These are phyloP conservation scores for Cyprinella venusta DNA, from an alignment of 2,797 vertebrate species.

Conservation along the genomic window DNA sequence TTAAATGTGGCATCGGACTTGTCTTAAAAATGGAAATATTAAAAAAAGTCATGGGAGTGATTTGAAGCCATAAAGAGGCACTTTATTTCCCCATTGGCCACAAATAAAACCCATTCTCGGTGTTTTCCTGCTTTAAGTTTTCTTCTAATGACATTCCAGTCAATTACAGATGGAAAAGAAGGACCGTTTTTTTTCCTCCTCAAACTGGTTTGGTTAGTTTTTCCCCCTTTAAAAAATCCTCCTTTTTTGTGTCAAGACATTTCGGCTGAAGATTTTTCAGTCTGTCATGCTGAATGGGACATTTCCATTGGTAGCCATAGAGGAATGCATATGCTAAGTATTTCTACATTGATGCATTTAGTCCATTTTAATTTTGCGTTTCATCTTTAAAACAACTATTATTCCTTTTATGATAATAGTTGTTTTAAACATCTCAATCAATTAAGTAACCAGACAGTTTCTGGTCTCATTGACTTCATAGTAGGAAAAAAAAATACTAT, in stretches of 20 bases:
- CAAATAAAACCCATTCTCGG: not conserved
- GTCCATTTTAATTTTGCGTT: not conserved
- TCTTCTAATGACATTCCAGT: not conserved
- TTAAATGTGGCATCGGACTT: not conserved
- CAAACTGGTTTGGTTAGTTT: not conserved
- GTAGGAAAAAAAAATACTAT: too few relatives aligned
- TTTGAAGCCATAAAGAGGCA: not conserved
- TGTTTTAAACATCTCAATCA: too few relatives aligned
- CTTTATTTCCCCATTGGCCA: not conserved
- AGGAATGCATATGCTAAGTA: constrained; percentile 6
- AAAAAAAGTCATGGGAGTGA: not conserved
- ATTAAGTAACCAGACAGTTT: too few relatives aligned
- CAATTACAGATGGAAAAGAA: constrained; percentile 17
- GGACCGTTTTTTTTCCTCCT: not conserved
- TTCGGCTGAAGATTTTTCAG: not conserved
- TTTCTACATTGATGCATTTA: constrained; percentile 8
- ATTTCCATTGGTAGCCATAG: constrained; percentile 16
- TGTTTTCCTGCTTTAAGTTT: not conserved
- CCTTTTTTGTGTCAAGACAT: not conserved
- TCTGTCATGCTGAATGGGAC: not conserved
- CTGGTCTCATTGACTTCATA: too few relatives aligned
- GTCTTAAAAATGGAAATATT: not conserved
- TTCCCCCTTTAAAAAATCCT: not conserved
- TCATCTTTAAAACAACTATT: not conserved
- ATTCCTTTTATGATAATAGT: too few relatives aligned